Evolutionary conservation across 2,113 vertebrate genomes (phyloP), one percentile per base, ranked within the genome.

Genomic region (Tylochromis polylepis): DNA sequence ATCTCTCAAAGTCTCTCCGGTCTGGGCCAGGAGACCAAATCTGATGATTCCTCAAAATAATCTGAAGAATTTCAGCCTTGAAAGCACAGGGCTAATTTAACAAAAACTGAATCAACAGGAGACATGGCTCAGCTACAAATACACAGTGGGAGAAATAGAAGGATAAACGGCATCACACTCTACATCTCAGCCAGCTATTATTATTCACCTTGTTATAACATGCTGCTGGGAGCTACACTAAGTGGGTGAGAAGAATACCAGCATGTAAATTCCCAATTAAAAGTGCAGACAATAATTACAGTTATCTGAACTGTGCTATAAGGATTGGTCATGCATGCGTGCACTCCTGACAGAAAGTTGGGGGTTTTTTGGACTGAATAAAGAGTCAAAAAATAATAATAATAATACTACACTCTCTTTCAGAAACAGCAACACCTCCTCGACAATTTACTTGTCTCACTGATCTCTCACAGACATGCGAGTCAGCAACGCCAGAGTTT

Each of bases 51-150:
- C 46, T 53, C 27, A 53, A 29, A 77, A 77, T 55, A 80, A 86
- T 72, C 51, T 56, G 20, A 81, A 81, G 31, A 85, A 46, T 49
- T 82, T 87, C 11, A 46, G 49, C 86, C 65, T 85, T 79, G 70
- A 88, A 83, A 86, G 53, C 62, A 84, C 75, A 27, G 65, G 58
- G 55, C 77, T 81, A 87, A 92, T 87, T 85, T 72, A 41, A 27
- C 43, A 87, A 82, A 67, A 87, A 62, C 18, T 3, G 59, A 83
- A 87, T 87, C 65, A 80, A 58, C 62, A 85, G 72, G 38, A 90
- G 56, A 43, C 38, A 20, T 36, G 56, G n/a, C 29, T 43, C 70
- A 53, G 46, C 79, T 53, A 77, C 72, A 72, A 67, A 65, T 12
- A 41, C 53, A 53, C 38, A 86, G 5, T 88, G 53, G 15, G 53